phyloP scores from a whole-genome alignment of 2,797 vertebrate species.

The Esox lucius region DNA sequence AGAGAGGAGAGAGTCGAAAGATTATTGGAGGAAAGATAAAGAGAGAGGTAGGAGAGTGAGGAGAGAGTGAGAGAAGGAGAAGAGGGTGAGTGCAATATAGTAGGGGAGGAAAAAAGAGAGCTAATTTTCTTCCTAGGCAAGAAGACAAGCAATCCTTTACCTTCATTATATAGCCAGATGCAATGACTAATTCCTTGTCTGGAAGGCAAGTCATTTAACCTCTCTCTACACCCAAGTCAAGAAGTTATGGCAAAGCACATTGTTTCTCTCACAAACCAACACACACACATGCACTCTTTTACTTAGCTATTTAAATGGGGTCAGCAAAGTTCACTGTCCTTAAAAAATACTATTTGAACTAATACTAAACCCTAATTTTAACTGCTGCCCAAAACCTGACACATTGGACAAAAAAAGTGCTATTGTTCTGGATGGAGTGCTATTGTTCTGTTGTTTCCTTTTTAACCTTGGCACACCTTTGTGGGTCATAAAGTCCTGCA shows the following conservation, averaged over 20 bases:
- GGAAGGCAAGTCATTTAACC: constrained; percentile 76
- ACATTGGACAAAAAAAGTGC: too few species aligned
- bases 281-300: background rate
- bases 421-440: too few species aligned
- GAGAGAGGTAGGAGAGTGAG: constrained; percentile 41
- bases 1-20: background rate
- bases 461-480: too few species aligned
- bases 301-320: too few species aligned
- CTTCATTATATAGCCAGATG: constrained; percentile 70
- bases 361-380: too few species aligned
- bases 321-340: too few species aligned
- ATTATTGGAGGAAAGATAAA: constrained; percentile 15
- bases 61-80: constrained; percentile 48
- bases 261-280: background rate
- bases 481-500: too few species aligned
- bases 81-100: too few species aligned
- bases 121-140: constrained; percentile 69
- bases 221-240: constrained; percentile 53
- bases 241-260: constrained; percentile 55
- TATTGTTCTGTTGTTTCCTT: too few species aligned
- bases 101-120: constrained; percentile 37
- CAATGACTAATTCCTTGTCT: constrained; percentile 74
- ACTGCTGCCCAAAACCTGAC: too few species aligned
- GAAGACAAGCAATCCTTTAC: constrained; percentile 67
- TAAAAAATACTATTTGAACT: too few species aligned